These are phyloP conservation scores for Tychaedon coryphoeus DNA, from an alignment of 2,113 vertebrate genomes.

Conservation along the genomic window DNA sequence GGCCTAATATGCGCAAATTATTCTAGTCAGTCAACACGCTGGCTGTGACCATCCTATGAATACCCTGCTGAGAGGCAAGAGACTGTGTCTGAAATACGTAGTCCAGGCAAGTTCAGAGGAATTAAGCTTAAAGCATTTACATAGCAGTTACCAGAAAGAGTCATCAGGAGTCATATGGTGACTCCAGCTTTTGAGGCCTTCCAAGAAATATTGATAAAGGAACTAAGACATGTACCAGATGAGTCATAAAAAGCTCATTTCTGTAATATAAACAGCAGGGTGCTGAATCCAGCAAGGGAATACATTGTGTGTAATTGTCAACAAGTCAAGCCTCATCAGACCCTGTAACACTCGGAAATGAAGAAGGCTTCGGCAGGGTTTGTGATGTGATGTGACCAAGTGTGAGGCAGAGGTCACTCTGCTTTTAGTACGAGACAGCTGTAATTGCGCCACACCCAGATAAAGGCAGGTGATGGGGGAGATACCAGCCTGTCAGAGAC, in stretches of 20 bases:
- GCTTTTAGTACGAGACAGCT: not conserved
- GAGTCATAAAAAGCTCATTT: constrained; percentile 1
- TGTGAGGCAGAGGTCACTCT: fast-evolving
- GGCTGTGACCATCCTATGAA: not conserved
- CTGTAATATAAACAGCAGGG: not conserved
- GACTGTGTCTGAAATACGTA: not conserved
- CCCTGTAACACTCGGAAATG: not conserved
- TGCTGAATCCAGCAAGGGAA: not conserved
- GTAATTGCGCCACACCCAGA: not conserved
- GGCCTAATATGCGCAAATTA: not conserved
- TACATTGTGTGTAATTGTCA: not conserved
- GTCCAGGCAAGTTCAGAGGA: not conserved
- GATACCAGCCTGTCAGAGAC: not conserved
- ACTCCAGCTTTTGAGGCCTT: not conserved
- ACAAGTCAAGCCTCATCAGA: not conserved
- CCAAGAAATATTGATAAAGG: not conserved
- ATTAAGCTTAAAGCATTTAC: not conserved
- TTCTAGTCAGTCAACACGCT: not conserved
- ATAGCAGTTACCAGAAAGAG: not conserved
- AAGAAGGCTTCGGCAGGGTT: not conserved
- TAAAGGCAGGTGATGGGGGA: too few relatives aligned
- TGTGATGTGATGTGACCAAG: not conserved
- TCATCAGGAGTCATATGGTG: not conserved
- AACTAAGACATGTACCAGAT: not conserved
- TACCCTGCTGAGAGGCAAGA: not conserved